Base-by-base conservation (phyloP, 2,888 invertebrate genomes). In the Apantesis nais region DNA sequence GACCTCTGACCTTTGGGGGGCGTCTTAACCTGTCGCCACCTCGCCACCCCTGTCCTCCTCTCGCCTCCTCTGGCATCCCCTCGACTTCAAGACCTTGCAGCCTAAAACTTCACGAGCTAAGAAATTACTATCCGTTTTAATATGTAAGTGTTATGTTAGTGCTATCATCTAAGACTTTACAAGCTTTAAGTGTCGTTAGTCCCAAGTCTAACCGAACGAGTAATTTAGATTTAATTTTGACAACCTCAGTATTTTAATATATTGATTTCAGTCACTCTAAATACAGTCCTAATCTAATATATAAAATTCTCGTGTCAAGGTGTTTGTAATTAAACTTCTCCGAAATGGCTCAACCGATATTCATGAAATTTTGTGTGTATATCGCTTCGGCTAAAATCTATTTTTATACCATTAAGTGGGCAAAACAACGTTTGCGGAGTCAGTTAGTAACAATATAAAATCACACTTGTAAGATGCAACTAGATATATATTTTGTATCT, bases 21-120 rank as follows among this genome's bases (percentile, higher is more conserved):
- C 16, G 60, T 66, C 78, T 70, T 83, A 85, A 89, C 91, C 90
- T 91, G 90, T 88, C 88, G 86, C 85, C 85, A 84, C 79, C 82
- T 78, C 78, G 76, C 78, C 77, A 72, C 79, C 62, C 55, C 34
- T 8, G 41, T 29, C 60, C 44, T 19, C 65, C 55, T 52, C 62
- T 19, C 63, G 11, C 62, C 34, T 25, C 44, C 52, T 39, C 7
- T 14, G 2, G 0, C 67, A 31, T 39, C 62, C 52, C 65, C 69
- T 44, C 41, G 39, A 48, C 58, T 68, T 68, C 70, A 66, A 68
- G 66, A 70, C 48, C 61, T 74, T 25, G 41, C 62, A 37, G 55
- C 39, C 72, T 69, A 60, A 63, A 69, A 72, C 55, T 66, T 34
- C 58, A 72, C 68, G 63, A 60, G 39, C 66, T 63, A 55, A 72